Evolutionary conservation across 2,888 invertebrate genomes (phyloP), one percentile per base, ranked within the genome.

Genomic region (Sialis fuliginosa): DNA sequence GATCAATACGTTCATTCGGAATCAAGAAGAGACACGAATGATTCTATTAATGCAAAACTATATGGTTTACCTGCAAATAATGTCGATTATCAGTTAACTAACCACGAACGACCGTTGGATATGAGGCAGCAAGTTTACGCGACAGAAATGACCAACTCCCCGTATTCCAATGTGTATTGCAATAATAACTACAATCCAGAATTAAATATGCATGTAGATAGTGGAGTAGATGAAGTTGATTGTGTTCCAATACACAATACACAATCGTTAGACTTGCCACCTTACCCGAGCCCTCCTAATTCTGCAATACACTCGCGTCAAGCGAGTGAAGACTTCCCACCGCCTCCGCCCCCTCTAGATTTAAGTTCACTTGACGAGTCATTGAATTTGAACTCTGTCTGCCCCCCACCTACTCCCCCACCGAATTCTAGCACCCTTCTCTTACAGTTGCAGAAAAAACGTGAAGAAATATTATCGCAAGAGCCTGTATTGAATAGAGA

Each of bases 281-380:
- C 88, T 0, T 88, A 88, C 60, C 87, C 87, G 2, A 81, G 81
- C 56, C 84, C 84, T 2, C 72, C 80, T 54, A 77, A 77, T 53
- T 85, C 86, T 0, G 79, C 75, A 0, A 74, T 80, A 47, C 89
- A 89, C 62, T 89, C 88, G 2, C 69, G 89, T 43, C 89, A 89
- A 62, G 78, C 85, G 1, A 89, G 88, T 61, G 88, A 88, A 64
- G 89, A 90, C 56, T 89, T 90, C 56, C 89, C 89, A 43, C 88
- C 88, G 5, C 87, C 87, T n/a, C 89, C 89, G 1, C 81, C 84
- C 1, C 81, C 81, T 0, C 71, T 83, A 42, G 82, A 84, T 52
- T 66, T 82, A 51, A 75, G 74, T 22, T 74, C 77, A 0, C 63
- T 80, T 1, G 75, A 77, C 49, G 75, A 78, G 52, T 74, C 78